These are phyloP conservation scores for Ciconia stormi DNA, from an alignment of 2,113 vertebrate genomes.

Conservation along the genomic window DNA sequence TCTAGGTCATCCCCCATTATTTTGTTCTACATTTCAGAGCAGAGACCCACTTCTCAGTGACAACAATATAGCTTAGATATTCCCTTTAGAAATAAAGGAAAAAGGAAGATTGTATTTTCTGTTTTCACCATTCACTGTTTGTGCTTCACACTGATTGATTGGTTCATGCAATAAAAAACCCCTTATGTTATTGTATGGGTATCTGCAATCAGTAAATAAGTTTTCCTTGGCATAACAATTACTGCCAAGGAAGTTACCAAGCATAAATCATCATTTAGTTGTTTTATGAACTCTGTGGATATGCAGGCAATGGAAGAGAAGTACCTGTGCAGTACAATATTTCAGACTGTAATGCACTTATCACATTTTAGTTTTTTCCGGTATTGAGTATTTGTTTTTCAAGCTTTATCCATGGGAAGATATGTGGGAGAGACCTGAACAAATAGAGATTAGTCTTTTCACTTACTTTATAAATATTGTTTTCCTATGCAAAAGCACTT, in stretches of 20 bases:
- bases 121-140: background rate
- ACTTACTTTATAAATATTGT: background rate
- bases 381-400: background rate
- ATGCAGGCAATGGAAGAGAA: background rate
- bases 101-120: background rate
- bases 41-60: slow-evolving; percentile 16
- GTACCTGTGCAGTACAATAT: background rate
- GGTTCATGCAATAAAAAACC: slow-evolving; percentile 3
- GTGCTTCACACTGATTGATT: background rate
- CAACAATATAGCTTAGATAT: background rate
- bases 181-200: background rate
- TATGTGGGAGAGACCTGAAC: background rate
- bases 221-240: background rate
- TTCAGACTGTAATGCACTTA: background rate
- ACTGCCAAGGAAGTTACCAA: background rate
- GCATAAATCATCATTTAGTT: background rate
- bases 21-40: slow-evolving; percentile 48
- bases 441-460: background rate
- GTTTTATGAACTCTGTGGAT: background rate
- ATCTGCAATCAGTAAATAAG: slow-evolving; percentile 3
- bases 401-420: background rate
- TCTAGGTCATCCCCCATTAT: slow-evolving; percentile 38
- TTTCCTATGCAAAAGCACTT: background rate
- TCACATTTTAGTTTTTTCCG: background rate
- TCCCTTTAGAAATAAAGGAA: background rate